phyloP scores from a whole-genome alignment of 2,888 invertebrate species.

The Crossocerus cetratus region DNA sequence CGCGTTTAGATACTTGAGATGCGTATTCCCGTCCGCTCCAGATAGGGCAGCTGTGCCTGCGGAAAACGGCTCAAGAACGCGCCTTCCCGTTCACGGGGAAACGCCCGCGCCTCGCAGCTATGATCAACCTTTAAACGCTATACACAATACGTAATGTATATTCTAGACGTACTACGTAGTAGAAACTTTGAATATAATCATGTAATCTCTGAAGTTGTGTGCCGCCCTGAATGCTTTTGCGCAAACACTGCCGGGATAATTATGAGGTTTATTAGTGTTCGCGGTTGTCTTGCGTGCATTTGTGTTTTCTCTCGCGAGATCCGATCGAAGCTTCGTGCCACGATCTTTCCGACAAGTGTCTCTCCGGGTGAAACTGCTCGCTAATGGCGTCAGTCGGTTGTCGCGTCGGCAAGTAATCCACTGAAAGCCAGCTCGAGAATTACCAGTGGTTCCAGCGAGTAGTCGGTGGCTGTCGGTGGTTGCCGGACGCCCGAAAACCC shows the following conservation, averaged over 20 bases:
- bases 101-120: slow-evolving; percentile 60
- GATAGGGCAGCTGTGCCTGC: slow-evolving; percentile 34
- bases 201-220: slow-evolving; percentile 56
- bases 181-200: slow-evolving; percentile 65
- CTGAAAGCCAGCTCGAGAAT: too few species aligned
- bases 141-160: slow-evolving; percentile 64
- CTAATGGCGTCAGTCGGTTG: too few species aligned
- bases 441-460: too few species aligned
- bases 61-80: slow-evolving; percentile 31
- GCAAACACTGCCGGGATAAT: slow-evolving; percentile 43
- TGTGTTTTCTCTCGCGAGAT: slow-evolving; percentile 51
- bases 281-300: slow-evolving; percentile 57
- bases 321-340: slow-evolving; percentile 54
- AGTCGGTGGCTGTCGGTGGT: too few species aligned
- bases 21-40: slow-evolving; percentile 36
- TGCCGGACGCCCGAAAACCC: background rate
- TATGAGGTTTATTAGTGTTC: slow-evolving; percentile 57
- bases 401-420: too few species aligned
- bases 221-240: slow-evolving; percentile 30
- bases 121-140: slow-evolving; percentile 65
- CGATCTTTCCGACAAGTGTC: background rate
- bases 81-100: slow-evolving; percentile 39
- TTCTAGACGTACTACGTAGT: slow-evolving; percentile 69
- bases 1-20: slow-evolving; percentile 19
- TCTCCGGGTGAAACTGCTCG: too few species aligned